Evolutionary conservation across 2,797 vertebrate species (phyloP), one percentile per base, ranked within the genome.

Genomic region (Dipus sagitta): DNA sequence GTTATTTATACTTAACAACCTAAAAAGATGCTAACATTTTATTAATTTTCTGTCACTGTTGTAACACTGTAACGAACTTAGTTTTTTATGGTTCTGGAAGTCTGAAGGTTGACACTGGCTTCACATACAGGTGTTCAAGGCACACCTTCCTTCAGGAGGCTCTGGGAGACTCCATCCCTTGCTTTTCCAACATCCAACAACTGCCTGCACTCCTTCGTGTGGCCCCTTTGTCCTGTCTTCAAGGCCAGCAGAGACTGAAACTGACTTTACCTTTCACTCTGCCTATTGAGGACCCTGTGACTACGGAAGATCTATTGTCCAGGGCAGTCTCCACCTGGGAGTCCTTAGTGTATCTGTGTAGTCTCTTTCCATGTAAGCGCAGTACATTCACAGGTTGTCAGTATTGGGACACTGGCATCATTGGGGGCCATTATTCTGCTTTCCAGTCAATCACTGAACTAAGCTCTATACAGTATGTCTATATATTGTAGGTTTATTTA

Each of bases 1-100:
- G 6, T 92, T 92, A 15, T 72, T 85, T 91, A 38, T 72, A 77
- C 81, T 90, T 88, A 92, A 65, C 10, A 38, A 71, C 83, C 88
- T 4, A 47, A 42, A 58, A 60, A 47, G 20, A 71, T 76, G 8
- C 64, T 84, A 77, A 38, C 47, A n/a, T 86, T 85, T 94, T 86
- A 75, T 88, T 94, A 4, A 2, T 89, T 86, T 93, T 18, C 0
- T 89, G 76, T 93, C 93, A 70, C 85, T 23, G 0, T 84, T 83
- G 0, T 84, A 86, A 81, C 23, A 62, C 21, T 80, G 5, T 20
- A 24, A 4, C 65, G 72, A 71, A 72, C 71, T 83, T 65, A 90
- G 30, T 83, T n/a, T 84, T 3, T 78, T 93, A 24, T 1, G 4
- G 11, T 91, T 86, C 42, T 94, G 42, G 26, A 75, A 72, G 12